Evolutionary conservation across 1,140 invertebrate species (phyloP).

Genomic region (Aphidius gifuensis): DNA sequence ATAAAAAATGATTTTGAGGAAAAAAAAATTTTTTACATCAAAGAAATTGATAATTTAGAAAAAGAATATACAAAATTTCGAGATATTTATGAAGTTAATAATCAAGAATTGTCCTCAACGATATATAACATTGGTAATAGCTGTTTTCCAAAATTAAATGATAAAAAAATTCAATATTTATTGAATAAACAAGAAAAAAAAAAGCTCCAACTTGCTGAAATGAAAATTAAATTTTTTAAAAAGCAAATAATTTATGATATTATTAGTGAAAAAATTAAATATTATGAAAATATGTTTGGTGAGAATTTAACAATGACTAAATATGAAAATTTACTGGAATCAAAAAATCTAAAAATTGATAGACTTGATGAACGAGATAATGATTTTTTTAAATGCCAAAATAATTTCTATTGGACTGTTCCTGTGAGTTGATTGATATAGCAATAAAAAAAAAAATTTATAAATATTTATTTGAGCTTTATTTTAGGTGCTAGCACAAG

Average conservation of each 20-base stretch:
- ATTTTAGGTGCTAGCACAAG: slow-evolving; percentile 20
- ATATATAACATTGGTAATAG: slow-evolving; percentile 20
- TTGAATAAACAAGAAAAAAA: slow-evolving; percentile 18
- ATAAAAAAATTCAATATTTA: slow-evolving; percentile 11
- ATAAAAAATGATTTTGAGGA: slow-evolving; percentile 4
- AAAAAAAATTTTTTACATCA: slow-evolving; percentile 10
- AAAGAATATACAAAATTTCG: slow-evolving; percentile 6
- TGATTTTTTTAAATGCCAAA: slow-evolving; percentile 14
- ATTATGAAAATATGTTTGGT: slow-evolving; percentile 21
- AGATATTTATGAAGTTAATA: slow-evolving; percentile 19
- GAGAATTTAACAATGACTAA: slow-evolving; percentile 25
- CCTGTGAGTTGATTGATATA: slow-evolving; percentile 12
- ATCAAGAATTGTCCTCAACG: slow-evolving; percentile 14
- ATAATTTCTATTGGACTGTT: slow-evolving; percentile 11
- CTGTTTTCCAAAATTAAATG: background rate
- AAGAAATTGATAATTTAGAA: slow-evolving; percentile 15
- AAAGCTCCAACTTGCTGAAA: slow-evolving; percentile 17
- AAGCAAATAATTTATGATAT: slow-evolving; percentile 11
- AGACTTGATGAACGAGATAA: slow-evolving; percentile 24
- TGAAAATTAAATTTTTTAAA: slow-evolving; percentile 24
- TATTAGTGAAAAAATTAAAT: slow-evolving; percentile 1
- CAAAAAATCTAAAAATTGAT: slow-evolving; percentile 9
- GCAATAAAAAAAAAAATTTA: background rate
- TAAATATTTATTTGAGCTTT: background rate
- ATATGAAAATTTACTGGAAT: slow-evolving; percentile 26